A percentile compares a stretch with the other conserved stretches of the same genome.
phyloP scores from a whole-genome alignment of 1,140 invertebrate genomes.

The Thaumetopoea pityocampa region DNA sequence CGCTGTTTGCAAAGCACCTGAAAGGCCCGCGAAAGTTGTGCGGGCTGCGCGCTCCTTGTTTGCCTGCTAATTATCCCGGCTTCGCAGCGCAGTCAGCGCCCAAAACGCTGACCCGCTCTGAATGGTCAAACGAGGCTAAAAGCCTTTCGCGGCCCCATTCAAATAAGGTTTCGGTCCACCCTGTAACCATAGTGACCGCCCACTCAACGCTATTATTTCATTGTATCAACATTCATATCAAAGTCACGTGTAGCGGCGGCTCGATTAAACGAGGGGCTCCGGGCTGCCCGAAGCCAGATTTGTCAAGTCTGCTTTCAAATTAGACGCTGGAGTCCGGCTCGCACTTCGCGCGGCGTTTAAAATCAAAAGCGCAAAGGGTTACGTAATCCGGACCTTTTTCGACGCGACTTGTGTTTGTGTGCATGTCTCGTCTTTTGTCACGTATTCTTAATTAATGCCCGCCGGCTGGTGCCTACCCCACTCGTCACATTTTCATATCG shows the following conservation, averaged over 20 bases:
- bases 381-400: constrained; percentile 74
- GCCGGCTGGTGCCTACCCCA: constrained; percentile 60
- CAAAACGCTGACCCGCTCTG: constrained; percentile 62
- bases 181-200: constrained; percentile 67
- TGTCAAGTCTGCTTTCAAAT: constrained; percentile 71
- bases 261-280: constrained; percentile 61
- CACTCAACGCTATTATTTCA: constrained; percentile 56
- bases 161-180: constrained; percentile 51
- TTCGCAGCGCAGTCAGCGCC: constrained; percentile 46
- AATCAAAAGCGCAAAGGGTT: constrained; percentile 74
- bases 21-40: constrained; percentile 60
- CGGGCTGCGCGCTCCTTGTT: constrained; percentile 60
- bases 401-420: constrained; percentile 64
- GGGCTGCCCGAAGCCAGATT: constrained; percentile 69
- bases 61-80: constrained; percentile 74
- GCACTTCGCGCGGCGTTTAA: constrained; percentile 69
- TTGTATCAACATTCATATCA: constrained; percentile 72
- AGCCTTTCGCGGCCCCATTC: constrained; percentile 53
- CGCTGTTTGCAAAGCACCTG: constrained; percentile 70
- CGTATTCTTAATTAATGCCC: constrained; percentile 76
- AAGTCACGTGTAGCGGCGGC: constrained; percentile 54
- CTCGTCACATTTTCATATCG: constrained; percentile 69
- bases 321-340: constrained; percentile 59
- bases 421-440: constrained; percentile 76
- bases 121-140: constrained; percentile 63